phyloP scores from a whole-genome alignment of 1,140 invertebrate genomes.

The Watersipora subatra region DNA sequence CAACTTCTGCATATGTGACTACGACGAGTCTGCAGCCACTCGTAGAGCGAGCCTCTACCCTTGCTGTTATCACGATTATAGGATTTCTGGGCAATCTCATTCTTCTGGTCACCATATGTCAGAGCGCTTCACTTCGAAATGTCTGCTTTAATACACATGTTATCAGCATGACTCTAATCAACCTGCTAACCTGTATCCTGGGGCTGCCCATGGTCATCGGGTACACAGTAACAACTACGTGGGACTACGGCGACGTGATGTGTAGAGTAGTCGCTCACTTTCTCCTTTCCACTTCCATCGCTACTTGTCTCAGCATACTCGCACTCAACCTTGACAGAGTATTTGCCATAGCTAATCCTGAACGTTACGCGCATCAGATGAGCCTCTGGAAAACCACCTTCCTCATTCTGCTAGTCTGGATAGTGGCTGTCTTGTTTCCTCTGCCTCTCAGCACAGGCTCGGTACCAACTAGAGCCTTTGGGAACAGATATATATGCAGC shows the following conservation, averaged over 20 bases:
- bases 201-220: slow-evolving; percentile 40
- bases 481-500: background rate
- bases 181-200: slow-evolving; percentile 22
- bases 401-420: background rate
- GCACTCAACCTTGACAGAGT: background rate
- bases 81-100: slow-evolving; percentile 22
- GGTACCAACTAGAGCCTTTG: background rate
- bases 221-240: slow-evolving; percentile 22
- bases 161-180: slow-evolving; percentile 22
- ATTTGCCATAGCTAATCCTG: background rate
- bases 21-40: background rate
- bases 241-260: slow-evolving; percentile 18
- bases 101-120: slow-evolving; percentile 19
- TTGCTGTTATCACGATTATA: slow-evolving; percentile 21
- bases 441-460: background rate
- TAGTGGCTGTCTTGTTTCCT: background rate
- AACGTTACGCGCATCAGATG: background rate
- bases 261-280: background rate
- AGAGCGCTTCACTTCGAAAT: slow-evolving; percentile 15
- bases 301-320: background rate
- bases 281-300: background rate
- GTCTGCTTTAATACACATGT: slow-evolving; percentile 19
- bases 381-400: background rate
- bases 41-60: background rate
- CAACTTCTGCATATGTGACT: too few relatives aligned